Conservation (phyloP, 2,888 invertebrate genomes). For the Tridacna gigas region DNA sequence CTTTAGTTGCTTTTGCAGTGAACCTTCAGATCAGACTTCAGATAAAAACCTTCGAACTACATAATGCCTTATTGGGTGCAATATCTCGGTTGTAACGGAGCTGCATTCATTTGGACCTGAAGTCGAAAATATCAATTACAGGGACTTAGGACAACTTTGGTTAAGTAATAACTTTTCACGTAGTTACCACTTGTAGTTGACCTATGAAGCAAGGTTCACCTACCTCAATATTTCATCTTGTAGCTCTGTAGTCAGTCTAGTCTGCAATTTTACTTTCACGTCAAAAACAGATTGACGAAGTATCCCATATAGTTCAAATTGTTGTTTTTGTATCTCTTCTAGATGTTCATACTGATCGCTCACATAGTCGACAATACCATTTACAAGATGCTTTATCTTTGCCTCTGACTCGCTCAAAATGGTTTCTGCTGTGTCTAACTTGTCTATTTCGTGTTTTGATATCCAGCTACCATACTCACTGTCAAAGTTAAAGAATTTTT, state of each 20-base stretch:
- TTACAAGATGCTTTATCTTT: background rate
- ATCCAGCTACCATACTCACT: background rate
- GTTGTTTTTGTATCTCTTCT: background rate
- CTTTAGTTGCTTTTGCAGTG: too few relatives aligned
- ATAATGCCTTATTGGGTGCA: too few relatives aligned
- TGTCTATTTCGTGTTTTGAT: background rate
- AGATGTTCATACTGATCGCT: background rate
- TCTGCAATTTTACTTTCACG: background rate
- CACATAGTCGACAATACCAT: background rate
- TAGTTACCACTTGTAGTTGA: too few relatives aligned
- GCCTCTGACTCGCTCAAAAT: background rate
- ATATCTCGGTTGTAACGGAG: too few relatives aligned
- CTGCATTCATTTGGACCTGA: too few relatives aligned
- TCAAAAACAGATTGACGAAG: conserved; percentile 13
- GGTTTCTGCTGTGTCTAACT: background rate
- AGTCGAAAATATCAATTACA: too few relatives aligned
- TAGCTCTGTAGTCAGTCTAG: background rate
- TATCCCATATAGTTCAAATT: conserved; percentile 15
- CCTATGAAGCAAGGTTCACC: background rate
- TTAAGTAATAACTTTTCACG: too few relatives aligned
- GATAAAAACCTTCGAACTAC: too few relatives aligned
- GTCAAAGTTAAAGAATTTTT: conserved; percentile 1
- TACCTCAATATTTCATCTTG: conserved; percentile 4
- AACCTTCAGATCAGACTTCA: too few relatives aligned
- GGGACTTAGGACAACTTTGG: too few relatives aligned